A percentile compares a stretch with the other conserved stretches of the same genome.
These are phyloP conservation scores for Papilio dardanus DNA, from an alignment of 1,140 invertebrate genomes.

Conservation along the genomic window DNA sequence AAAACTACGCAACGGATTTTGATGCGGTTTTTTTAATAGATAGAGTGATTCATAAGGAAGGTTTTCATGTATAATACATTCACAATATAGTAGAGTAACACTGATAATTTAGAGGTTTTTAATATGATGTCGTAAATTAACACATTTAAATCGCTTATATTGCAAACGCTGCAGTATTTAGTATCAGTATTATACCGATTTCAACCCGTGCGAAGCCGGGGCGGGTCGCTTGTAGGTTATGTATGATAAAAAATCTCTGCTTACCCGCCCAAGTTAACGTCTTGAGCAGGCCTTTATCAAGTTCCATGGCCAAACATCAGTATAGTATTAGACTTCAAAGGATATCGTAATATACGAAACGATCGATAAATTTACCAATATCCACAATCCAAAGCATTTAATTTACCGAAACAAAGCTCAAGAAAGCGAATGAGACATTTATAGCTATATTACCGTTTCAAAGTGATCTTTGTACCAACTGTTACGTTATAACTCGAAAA, in stretches of 20 bases:
- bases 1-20: no score
- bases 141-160: no score
- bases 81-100: no score
- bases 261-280: neutral
- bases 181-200: no score
- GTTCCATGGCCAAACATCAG: neutral
- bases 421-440: constrained; percentile 28
- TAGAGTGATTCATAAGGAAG: no score
- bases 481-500: constrained; percentile 32
- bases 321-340: neutral
- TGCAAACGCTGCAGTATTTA: no score
- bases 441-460: constrained; percentile 31
- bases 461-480: neutral
- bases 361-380: neutral
- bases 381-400: neutral
- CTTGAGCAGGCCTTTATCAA: neutral
- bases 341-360: neutral
- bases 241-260: constrained; percentile 7
- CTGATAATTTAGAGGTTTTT: no score
- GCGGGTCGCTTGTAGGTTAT: no score
- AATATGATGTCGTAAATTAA: no score
- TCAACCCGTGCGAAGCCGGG: no score
- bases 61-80: no score
- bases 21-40: no score
- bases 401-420: constrained; percentile 5